Evolutionary conservation across 2,797 vertebrate species (phyloP).

Genomic region (Characodon lateralis): DNA sequence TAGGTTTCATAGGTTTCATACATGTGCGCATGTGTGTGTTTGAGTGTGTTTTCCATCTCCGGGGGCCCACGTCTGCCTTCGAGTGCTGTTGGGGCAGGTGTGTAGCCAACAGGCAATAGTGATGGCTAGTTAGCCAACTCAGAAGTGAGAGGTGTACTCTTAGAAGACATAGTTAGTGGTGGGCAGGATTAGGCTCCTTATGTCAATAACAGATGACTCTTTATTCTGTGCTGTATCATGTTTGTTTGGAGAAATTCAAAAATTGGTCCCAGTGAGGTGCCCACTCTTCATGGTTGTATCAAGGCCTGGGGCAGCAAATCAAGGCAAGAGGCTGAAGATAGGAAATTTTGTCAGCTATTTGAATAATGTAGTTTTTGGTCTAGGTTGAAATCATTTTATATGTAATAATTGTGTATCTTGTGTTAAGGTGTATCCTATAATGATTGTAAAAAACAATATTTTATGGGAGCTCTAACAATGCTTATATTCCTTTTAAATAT

Average conservation of each 20-base stretch:
- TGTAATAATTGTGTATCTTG: conserved; percentile 4
- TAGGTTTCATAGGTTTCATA: conserved; percentile 1
- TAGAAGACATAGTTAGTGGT: conserved; percentile 71
- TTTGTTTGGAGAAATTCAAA: conserved; percentile 65
- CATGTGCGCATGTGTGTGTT: conserved; percentile 26
- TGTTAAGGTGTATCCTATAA: background rate
- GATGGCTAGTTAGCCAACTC: conserved; percentile 76
- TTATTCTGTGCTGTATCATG: conserved; percentile 46
- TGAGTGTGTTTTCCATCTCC: conserved; percentile 59
- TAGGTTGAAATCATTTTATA: conserved; percentile 1
- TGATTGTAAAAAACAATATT: background rate
- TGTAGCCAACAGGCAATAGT: conserved; percentile 77
- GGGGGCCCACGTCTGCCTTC: conserved; percentile 73
- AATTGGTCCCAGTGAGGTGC: conserved; percentile 77
- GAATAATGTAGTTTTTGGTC: conserved; percentile 22
- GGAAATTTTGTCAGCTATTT: conserved; percentile 51
- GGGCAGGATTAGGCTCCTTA: conserved; percentile 67
- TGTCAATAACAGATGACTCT: conserved; percentile 70
- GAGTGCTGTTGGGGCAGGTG: conserved; percentile 80
- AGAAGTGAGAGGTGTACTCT: conserved; percentile 70
- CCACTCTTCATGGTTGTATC: conserved; percentile 50
- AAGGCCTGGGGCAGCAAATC: conserved; percentile 51
- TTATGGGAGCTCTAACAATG: background rate
- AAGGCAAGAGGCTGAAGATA: conserved; percentile 40
- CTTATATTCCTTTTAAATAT: background rate